Base-by-base conservation (phyloP, 1,140 invertebrate genomes). In the Psilanteris sp. region DNA sequence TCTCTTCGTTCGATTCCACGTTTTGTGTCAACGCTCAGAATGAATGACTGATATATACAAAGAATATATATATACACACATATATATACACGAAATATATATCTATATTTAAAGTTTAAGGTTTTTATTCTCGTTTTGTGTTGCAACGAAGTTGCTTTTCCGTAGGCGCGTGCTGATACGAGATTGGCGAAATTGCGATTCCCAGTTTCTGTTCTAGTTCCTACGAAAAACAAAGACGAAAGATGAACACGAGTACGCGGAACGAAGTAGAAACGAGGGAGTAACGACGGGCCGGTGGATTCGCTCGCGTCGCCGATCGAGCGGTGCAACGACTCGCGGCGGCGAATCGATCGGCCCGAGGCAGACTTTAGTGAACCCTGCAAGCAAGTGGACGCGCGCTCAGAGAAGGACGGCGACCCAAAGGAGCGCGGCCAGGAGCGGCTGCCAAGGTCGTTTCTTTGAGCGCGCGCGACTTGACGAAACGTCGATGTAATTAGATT, bases 141-240 rank as follows among this genome's bases (percentile, higher is more conserved):
- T 43, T 27, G 27, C 36, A 68, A 57, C 29, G 48, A 43, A 64
- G 29, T 54, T 55, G 29, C 32, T 3, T 31, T 31, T 31, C 10
- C 41, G 15, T 13, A 36, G 10, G 11, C 20, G 11, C 20, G 31
- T 24, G 22, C 22, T 29, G n/a, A 39, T 4, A 5, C 10, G 37
- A 27, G 8, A 27, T 24, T 32, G 27, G 36, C 24, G n/a, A 34
- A 11, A 14, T 34, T 44, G 44, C 24, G 46, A 74, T 66, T 74
- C 52, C 59, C 70, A 74, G 52, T 61, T 64, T 57, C 59, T 48
- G 18, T 55, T 62, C 48, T 54, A 72, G 68, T 72, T 72, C 68
- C 68, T 72, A 64, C 31, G 26, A 61, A 59, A 59, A 32, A 0
- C n/a, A 32, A 59, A 22, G 20, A 37, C 26, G 46, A 39, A 18